Evolutionary conservation across 2,888 invertebrate genomes (phyloP), one percentile per base, ranked within the genome.

Genomic region (Ptilodon capucinus): DNA sequence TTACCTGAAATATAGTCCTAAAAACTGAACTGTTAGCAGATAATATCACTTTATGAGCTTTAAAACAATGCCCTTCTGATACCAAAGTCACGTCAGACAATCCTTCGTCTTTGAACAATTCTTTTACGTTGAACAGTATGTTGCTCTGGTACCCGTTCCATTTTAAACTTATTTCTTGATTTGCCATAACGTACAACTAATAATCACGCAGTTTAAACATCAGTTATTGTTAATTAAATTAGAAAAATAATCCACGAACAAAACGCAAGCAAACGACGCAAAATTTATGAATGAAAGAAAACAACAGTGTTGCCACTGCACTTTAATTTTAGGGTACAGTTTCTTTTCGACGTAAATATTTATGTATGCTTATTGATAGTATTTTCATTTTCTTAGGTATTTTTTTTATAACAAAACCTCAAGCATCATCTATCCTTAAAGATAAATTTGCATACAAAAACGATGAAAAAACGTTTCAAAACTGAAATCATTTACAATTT

Each of bases 71-170:
- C 46, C 94, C 94, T 71, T 94, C 94, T 49, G 93, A 93, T 40
- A 94, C 93, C 58, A 94, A 86, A 51, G 94, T 94, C 49, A 94
- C 94, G 74, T 94, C 94, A 23, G 94, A 93, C 69, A 94, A 86
- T 34, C 92, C 92, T 76, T 94, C 93, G 72, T 94, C 93, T 76
- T 92, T 92, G 85, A 89, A 93, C 49, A 94, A 79, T 69, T 92
- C 92, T 71, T 93, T 93, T 60, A 94, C 93, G 59, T 93, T 94
- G 46, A 86, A 87, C 54, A 94, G 81, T 76, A 94, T 93, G 71
- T 94, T 94, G 72, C 83, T 92, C 68, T 94, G 92, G 78, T 93
- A 94, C 52, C 94, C 94, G 78, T 94, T 94, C 94, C 94, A 94
- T 77, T 94, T 94, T 54, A 94, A 84, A 79, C 94, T 94, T 81